Evolutionary conservation across 2,888 invertebrate genomes (phyloP).

Genomic region (Mactromeris polynyma): DNA sequence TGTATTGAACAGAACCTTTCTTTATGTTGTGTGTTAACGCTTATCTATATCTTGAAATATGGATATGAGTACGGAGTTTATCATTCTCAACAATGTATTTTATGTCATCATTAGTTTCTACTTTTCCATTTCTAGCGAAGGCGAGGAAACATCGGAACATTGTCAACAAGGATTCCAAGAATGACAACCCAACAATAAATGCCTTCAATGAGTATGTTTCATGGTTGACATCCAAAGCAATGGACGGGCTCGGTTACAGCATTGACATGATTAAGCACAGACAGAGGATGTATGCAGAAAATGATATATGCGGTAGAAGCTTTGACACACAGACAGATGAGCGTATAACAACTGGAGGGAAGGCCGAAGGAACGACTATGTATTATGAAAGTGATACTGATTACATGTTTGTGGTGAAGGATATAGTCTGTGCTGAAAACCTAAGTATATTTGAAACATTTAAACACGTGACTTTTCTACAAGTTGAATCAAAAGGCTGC

Average conservation of each 20-base stretch:
- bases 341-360: conserved; percentile 38
- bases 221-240: not conserved
- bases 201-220: not conserved
- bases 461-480: not conserved
- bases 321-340: not conserved
- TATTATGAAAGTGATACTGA: conserved; percentile 50
- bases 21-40: too few relatives aligned
- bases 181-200: not conserved
- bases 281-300: conserved; percentile 8
- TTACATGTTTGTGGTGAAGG: conserved; percentile 18
- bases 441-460: not conserved
- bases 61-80: too few relatives aligned
- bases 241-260: conserved; percentile 16
- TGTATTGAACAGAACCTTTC: too few relatives aligned
- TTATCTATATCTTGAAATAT: too few relatives aligned
- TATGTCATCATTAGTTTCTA: too few relatives aligned
- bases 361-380: conserved; percentile 41
- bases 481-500: not conserved
- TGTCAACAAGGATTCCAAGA: not conserved
- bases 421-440: conserved; percentile 24
- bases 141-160: not conserved
- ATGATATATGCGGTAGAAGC: not conserved
- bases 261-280: conserved; percentile 28
- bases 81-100: not conserved
- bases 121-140: not conserved